Evolutionary conservation across 2,888 invertebrate species (phyloP).

Genomic region (Nephrotoma appendiculata): DNA sequence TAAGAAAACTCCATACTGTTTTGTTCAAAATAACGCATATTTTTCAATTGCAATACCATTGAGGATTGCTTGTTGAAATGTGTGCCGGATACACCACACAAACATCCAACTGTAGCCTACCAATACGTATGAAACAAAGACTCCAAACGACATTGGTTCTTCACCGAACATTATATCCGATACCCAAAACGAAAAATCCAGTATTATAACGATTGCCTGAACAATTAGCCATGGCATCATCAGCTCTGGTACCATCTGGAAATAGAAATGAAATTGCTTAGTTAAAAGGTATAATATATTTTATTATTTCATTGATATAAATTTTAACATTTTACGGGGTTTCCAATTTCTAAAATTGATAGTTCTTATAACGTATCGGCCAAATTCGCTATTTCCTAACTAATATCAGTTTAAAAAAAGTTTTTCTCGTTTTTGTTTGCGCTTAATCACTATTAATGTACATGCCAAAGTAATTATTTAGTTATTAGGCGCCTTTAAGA

Average conservation of each 20-base stretch:
- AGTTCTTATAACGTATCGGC: neutral
- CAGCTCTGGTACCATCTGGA: slow-evolving; percentile 19
- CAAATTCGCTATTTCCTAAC: too few relatives aligned
- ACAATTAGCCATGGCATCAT: slow-evolving; percentile 20
- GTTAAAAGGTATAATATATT: neutral
- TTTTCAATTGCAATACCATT: neutral
- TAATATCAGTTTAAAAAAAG: too few relatives aligned
- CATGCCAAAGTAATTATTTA: too few relatives aligned
- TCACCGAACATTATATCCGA: slow-evolving; percentile 16
- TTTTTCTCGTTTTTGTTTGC: too few relatives aligned
- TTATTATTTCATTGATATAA: neutral
- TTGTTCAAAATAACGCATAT: slow-evolving; percentile 7
- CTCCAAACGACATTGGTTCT: slow-evolving; percentile 15
- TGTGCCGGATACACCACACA: slow-evolving; percentile 18
- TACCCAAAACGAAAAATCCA: slow-evolving; percentile 19
- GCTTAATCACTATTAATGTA: too few relatives aligned
- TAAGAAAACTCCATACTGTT: neutral
- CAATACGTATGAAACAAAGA: slow-evolving; percentile 13
- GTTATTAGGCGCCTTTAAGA: too few relatives aligned
- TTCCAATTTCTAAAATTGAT: neutral
- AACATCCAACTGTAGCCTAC: slow-evolving; percentile 10
- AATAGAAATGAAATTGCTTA: slow-evolving; percentile 3
- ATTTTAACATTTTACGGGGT: neutral
- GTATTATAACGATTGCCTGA: slow-evolving; percentile 16
- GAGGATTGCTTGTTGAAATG: slow-evolving; percentile 16